Conservation (phyloP, 2,888 invertebrate genomes). For the Netelia virgata region DNA sequence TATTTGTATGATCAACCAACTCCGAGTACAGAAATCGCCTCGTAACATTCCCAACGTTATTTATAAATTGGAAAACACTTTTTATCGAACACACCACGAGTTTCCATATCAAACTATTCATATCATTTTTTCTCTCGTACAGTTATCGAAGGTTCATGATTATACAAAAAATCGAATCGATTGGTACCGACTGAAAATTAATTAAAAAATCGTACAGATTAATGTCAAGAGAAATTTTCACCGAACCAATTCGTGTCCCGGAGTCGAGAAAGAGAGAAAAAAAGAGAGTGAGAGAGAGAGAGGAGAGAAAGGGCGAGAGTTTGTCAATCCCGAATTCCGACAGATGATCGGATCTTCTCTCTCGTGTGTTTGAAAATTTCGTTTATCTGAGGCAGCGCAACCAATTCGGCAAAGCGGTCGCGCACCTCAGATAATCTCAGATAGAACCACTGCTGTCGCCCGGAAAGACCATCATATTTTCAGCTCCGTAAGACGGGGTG, state of each 20-base stretch:
- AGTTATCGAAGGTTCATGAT: slow-evolving; percentile 17
- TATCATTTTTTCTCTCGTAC: slow-evolving; percentile 4
- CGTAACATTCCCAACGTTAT: slow-evolving; percentile 24
- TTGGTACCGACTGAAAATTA: not conserved
- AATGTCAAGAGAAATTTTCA: slow-evolving; percentile 4
- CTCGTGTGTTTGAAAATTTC: not conserved
- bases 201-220: not conserved
- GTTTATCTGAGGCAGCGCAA: slow-evolving; percentile 82
- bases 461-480: slow-evolving; percentile 92
- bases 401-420: slow-evolving; percentile 79
- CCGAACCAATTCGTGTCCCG: slow-evolving; percentile 4
- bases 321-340: not conserved
- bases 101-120: slow-evolving; percentile 43
- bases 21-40: slow-evolving; percentile 7
- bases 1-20: slow-evolving; percentile 2
- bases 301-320: not conserved
- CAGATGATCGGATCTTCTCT: not conserved
- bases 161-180: slow-evolving; percentile 50
- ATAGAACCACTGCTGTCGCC: slow-evolving; percentile 91
- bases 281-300: slow-evolving; percentile 4
- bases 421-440: slow-evolving; percentile 84
- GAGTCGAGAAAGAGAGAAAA: not conserved
- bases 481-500: slow-evolving; percentile 91
- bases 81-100: slow-evolving; percentile 12
- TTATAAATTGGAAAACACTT: slow-evolving; percentile 3